Percentiles rank a stretch among this genome's conserved stretches.
phyloP scores from a whole-genome alignment of 1,140 invertebrate genomes.

The Drosophila santomea region DNA sequence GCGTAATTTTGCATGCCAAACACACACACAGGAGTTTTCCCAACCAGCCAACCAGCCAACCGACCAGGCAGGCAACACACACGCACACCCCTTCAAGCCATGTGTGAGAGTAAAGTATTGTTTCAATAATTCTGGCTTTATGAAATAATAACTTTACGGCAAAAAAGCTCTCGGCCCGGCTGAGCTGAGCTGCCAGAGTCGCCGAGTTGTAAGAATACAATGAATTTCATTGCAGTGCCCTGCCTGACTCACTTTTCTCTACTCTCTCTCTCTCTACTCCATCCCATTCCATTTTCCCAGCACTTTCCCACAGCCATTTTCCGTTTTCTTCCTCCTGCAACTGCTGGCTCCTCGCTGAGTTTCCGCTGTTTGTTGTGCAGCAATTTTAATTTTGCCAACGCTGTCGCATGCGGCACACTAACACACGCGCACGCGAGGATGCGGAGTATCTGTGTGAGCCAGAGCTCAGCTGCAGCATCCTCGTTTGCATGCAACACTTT shows the following conservation, averaged over 20 bases:
- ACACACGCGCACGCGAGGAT: slow-evolving; percentile 6
- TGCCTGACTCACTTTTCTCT: neutral
- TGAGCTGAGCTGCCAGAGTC: slow-evolving; percentile 60
- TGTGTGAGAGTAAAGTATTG: slow-evolving; percentile 78
- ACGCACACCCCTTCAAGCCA: slow-evolving; percentile 29
- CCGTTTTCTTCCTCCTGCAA: neutral
- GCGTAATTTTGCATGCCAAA: slow-evolving; percentile 75
- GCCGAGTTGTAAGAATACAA: slow-evolving; percentile 77
- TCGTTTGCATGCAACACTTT: slow-evolving; percentile 84
- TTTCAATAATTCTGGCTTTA: slow-evolving; percentile 84
- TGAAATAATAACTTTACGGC: slow-evolving; percentile 84
- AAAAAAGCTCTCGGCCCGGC: slow-evolving; percentile 56
- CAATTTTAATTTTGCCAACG: slow-evolving; percentile 83
- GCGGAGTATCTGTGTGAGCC: slow-evolving; percentile 36
- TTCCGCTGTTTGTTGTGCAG: slow-evolving; percentile 82
- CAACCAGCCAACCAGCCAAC: neutral
- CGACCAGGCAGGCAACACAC: neutral
- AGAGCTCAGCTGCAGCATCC: slow-evolving; percentile 71
- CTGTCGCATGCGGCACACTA: slow-evolving; percentile 69
- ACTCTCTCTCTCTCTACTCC: neutral
- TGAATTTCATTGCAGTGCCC: slow-evolving; percentile 65
- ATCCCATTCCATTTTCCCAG: slow-evolving; percentile 11
- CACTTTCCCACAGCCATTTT: slow-evolving; percentile 2
- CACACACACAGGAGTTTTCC: slow-evolving; percentile 42
- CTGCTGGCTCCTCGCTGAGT: slow-evolving; percentile 67